These are phyloP conservation scores for Anas bernieri DNA, from an alignment of 2,797 vertebrate species.

Conservation along the genomic window DNA sequence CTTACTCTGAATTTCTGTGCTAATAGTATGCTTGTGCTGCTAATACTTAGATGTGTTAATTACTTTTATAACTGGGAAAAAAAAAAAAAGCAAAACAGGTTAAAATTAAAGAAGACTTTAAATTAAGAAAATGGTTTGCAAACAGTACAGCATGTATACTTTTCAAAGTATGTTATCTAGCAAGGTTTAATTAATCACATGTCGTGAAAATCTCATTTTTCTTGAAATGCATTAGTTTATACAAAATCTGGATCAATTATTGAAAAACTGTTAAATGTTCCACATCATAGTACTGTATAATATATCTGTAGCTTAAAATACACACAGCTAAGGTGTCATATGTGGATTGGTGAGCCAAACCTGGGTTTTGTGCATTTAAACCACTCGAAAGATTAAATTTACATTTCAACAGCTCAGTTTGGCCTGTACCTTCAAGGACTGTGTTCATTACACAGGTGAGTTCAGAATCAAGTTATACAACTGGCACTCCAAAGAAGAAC, in stretches of 20 bases:
- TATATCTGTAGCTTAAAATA: neutral
- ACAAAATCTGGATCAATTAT: neutral
- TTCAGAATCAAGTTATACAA: neutral
- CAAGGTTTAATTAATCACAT: neutral
- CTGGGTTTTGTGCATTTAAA: neutral
- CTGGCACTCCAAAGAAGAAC: neutral
- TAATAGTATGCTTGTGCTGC: neutral
- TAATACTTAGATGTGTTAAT: neutral
- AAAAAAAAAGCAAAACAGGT: neutral
- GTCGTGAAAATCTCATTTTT: neutral
- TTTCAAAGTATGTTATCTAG: neutral
- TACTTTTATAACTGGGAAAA: neutral
- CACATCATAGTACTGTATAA: neutral
- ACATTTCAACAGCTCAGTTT: neutral
- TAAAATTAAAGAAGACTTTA: neutral
- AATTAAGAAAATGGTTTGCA: neutral
- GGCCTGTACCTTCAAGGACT: neutral
- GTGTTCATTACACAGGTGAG: neutral
- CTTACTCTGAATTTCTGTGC: neutral
- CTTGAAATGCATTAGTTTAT: neutral
- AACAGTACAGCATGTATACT: neutral
- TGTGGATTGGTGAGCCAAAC: neutral
- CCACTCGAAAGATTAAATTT: neutral
- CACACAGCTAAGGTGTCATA: neutral
- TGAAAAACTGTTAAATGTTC: neutral